Evolutionary conservation across 1,140 invertebrate species (phyloP).

Genomic region (Ceratina calcarata): DNA sequence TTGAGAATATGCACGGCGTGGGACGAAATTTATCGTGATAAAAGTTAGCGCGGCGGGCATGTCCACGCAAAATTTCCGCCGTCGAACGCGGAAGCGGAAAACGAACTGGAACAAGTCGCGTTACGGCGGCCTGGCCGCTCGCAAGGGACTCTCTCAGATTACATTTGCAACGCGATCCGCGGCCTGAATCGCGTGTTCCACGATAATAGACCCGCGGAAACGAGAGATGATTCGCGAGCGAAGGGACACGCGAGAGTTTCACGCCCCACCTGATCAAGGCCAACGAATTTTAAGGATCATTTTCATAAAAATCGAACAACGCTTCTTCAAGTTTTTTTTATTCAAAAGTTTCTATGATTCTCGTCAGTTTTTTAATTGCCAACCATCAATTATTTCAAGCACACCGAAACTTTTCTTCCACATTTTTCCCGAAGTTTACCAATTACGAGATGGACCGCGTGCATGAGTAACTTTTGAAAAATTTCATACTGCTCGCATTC

Average conservation of each 20-base stretch:
- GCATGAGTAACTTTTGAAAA: not conserved
- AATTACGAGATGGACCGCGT: too few relatives aligned
- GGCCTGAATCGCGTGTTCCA: constrained; percentile 15
- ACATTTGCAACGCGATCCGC: constrained; percentile 47
- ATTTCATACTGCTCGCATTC: not conserved
- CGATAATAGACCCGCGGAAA: constrained; percentile 28
- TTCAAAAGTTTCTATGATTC: too few relatives aligned
- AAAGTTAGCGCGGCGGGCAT: not conserved
- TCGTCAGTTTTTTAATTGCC: too few relatives aligned
- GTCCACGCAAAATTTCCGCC: not conserved
- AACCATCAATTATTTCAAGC: too few relatives aligned
- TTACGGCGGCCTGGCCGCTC: not conserved
- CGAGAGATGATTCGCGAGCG: constrained; percentile 16
- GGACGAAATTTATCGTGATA: not conserved
- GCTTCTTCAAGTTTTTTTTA: too few relatives aligned
- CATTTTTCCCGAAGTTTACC: not conserved
- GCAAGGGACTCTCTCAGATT: constrained; percentile 45
- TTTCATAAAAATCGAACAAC: too few relatives aligned
- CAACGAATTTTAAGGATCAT: too few relatives aligned
- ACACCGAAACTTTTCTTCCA: too few relatives aligned
- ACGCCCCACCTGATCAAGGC: not conserved
- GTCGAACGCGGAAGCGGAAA: not conserved
- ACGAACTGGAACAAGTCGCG: constrained; percentile 24
- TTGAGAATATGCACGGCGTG: not conserved
- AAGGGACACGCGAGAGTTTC: constrained; percentile 1